These are phyloP conservation scores for Poeciliopsis turrubarensis DNA, from an alignment of 2,113 vertebrate species.

Conservation along the genomic window DNA sequence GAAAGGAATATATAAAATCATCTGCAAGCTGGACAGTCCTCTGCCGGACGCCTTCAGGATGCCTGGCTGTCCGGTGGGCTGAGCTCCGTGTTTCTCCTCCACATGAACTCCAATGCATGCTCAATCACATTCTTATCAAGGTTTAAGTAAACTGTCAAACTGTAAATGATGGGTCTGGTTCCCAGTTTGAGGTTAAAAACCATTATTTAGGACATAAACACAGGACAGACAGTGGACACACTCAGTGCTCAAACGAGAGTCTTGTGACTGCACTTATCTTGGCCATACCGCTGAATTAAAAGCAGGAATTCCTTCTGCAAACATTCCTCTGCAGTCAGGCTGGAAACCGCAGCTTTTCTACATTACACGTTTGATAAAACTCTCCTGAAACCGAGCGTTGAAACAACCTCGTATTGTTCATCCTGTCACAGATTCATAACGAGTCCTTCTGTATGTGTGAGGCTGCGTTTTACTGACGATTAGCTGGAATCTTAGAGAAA, in stretches of 20 bases:
- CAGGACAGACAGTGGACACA: slow-evolving; percentile 10
- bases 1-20: slow-evolving; percentile 99
- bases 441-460: background rate
- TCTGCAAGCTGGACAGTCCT: slow-evolving; percentile 98
- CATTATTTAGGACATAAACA: background rate
- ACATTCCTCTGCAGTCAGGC: slow-evolving; percentile 36
- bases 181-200: slow-evolving; percentile 1
- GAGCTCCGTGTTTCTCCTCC: background rate
- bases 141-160: background rate
- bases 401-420: background rate
- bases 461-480: background rate
- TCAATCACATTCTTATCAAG: slow-evolving; percentile 3
- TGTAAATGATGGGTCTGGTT: background rate
- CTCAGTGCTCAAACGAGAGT: slow-evolving; percentile 25
- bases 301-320: slow-evolving; percentile 38
- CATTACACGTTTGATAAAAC: slow-evolving; percentile 9
- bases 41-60: slow-evolving; percentile 98
- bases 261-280: slow-evolving; percentile 64
- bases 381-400: background rate
- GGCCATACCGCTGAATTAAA: slow-evolving; percentile 46
- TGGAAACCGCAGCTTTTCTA: slow-evolving; percentile 16
- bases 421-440: background rate
- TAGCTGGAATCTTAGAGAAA: background rate
- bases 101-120: slow-evolving; percentile 30
- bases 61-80: slow-evolving; percentile 94